Percentiles rank a stretch among this genome's conserved stretches.
Conservation (phyloP, 2,888 invertebrate genomes). For the Lottia scabra region DNA sequence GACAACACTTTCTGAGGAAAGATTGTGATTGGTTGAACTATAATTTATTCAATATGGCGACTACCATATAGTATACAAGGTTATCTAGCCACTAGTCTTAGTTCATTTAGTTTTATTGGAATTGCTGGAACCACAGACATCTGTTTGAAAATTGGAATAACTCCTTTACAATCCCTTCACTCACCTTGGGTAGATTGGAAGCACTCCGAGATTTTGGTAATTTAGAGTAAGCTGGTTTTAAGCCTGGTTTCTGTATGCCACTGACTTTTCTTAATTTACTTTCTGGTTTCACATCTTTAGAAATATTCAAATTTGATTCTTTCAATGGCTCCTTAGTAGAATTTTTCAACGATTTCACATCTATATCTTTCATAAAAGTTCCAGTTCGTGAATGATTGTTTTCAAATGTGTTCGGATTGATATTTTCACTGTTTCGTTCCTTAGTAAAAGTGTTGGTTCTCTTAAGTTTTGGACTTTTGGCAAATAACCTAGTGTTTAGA, state of each 20-base stretch:
- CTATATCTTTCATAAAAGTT: constrained; percentile 22
- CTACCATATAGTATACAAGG: too few species aligned
- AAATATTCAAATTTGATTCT: not conserved
- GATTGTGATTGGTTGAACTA: too few species aligned
- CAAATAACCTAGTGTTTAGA: constrained; percentile 21
- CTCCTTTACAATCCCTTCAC: too few species aligned
- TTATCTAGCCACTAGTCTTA: too few species aligned
- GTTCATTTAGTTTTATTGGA: too few species aligned
- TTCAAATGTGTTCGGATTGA: not conserved
- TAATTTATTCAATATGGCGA: too few species aligned
- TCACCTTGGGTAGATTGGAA: constrained; percentile 1
- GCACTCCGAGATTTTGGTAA: constrained; percentile 7
- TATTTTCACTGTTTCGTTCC: not conserved
- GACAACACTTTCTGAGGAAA: too few species aligned
- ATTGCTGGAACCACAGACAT: too few species aligned
- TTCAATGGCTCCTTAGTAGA: constrained; percentile 7
- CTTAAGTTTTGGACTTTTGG: constrained; percentile 11
- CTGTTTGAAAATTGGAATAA: too few species aligned
- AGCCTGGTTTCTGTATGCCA: not conserved
- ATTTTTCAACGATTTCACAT: not conserved
- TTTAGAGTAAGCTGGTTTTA: not conserved
- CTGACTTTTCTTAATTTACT: not conserved
- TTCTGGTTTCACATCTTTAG: not conserved
- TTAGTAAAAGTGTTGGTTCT: not conserved
- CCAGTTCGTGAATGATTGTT: constrained; percentile 9